Evolutionary conservation across 2,888 invertebrate species (phyloP).

Genomic region (Papilio elwesi): DNA sequence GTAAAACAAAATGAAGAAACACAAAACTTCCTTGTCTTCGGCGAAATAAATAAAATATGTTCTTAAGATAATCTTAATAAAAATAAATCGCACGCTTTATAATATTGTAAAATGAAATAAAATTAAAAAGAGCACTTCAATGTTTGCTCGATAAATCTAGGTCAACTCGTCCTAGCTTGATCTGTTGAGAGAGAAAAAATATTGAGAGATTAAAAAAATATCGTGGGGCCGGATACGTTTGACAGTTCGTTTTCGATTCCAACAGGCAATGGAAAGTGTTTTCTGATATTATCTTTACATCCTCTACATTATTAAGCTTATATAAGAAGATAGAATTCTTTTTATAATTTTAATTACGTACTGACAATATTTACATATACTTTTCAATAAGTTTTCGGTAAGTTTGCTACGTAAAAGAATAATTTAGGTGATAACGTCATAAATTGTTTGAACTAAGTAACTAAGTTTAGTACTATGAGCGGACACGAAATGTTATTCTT

Average conservation of each 20-base stretch:
- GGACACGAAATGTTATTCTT: no score
- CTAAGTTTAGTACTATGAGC: no score
- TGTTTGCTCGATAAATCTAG: slow-evolving; percentile 30
- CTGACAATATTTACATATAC: no score
- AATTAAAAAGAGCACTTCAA: slow-evolving; percentile 38
- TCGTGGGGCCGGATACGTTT: slow-evolving; percentile 21
- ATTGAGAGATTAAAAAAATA: slow-evolving; percentile 15
- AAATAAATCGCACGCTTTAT: slow-evolving; percentile 20
- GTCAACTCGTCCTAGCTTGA: slow-evolving; percentile 22
- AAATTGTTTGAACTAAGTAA: no score
- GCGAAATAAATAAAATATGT: neutral
- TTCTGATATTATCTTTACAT: slow-evolving; percentile 19
- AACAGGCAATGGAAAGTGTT: slow-evolving; percentile 32
- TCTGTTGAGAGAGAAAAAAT: slow-evolving; percentile 32
- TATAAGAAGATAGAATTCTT: no score
- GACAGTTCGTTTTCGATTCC: slow-evolving; percentile 33
- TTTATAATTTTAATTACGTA: no score
- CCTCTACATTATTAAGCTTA: no score
- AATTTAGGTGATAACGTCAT: no score
- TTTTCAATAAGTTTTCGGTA: no score
- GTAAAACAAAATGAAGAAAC: no score
- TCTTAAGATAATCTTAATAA: neutral
- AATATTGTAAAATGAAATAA: slow-evolving; percentile 33
- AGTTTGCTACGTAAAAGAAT: no score
- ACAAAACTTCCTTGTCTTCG: neutral